phyloP scores from a whole-genome alignment of 2,797 vertebrate species.

The Peromyscus melanophrys region DNA sequence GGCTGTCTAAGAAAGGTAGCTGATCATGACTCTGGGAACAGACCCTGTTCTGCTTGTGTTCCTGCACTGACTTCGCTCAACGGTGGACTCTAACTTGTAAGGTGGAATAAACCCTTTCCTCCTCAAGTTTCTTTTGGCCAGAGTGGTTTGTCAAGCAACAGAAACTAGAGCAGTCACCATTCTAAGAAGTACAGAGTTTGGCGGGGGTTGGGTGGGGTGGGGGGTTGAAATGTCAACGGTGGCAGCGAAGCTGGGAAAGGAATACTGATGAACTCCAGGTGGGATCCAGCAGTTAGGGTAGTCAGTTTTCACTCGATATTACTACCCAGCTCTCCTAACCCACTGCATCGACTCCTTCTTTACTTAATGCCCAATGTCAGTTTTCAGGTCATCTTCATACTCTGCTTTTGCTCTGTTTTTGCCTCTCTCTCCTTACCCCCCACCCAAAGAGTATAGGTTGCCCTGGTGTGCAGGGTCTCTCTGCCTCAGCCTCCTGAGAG shows the following conservation, averaged over 20 bases:
- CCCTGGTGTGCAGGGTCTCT: background rate
- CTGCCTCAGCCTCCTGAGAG: background rate
- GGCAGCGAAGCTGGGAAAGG: background rate
- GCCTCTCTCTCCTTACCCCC: background rate
- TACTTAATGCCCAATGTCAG: background rate
- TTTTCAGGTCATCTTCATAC: background rate
- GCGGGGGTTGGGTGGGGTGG: background rate
- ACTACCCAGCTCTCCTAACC: too few species aligned
- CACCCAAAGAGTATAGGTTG: too few species aligned
- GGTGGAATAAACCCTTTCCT: background rate
- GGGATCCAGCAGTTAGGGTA: too few species aligned
- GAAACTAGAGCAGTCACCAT: background rate
- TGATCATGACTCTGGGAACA: background rate
- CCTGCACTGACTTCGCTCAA: background rate
- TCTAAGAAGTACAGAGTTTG: background rate
- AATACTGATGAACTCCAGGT: background rate
- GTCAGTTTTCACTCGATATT: background rate
- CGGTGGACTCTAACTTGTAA: too few species aligned
- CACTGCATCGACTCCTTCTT: background rate
- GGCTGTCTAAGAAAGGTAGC: background rate
- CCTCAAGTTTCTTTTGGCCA: background rate
- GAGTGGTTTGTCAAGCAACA: background rate
- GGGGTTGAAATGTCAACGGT: background rate
- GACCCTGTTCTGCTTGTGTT: background rate
- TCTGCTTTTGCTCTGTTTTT: background rate